phyloP scores from a whole-genome alignment of 2,113 vertebrate genomes.

The Ciconia stormi region DNA sequence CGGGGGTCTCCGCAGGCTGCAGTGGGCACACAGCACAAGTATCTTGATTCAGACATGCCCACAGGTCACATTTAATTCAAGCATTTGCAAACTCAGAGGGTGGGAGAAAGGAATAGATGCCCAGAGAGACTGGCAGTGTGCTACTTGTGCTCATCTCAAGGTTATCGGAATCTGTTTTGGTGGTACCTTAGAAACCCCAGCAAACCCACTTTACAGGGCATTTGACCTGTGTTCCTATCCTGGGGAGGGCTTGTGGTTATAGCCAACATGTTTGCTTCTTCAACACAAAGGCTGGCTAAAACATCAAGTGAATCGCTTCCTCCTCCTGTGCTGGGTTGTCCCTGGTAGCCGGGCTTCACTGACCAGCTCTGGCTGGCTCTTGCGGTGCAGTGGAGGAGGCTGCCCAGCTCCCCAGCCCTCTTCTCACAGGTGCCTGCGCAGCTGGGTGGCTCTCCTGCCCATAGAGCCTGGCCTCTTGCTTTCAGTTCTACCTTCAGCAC shows the following conservation, averaged over 20 bases:
- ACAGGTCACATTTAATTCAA: background rate
- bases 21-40: background rate
- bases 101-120: background rate
- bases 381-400: fast-evolving
- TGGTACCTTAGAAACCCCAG: background rate
- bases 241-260: background rate
- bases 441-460: background rate
- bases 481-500: background rate
- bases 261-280: background rate
- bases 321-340: background rate
- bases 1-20: background rate
- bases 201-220: background rate
- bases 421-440: background rate
- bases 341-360: background rate
- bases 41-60: background rate
- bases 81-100: background rate
- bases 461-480: background rate
- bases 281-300: background rate
- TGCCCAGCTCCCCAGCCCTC: background rate
- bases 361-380: background rate
- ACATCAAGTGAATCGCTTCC: background rate
- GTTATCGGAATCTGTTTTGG: background rate
- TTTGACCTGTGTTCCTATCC: background rate
- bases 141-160: background rate
- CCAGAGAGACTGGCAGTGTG: background rate